Evolutionary conservation across 2,113 vertebrate genomes (phyloP), one percentile per base, ranked within the genome.

Genomic region (Trinectes maculatus): DNA sequence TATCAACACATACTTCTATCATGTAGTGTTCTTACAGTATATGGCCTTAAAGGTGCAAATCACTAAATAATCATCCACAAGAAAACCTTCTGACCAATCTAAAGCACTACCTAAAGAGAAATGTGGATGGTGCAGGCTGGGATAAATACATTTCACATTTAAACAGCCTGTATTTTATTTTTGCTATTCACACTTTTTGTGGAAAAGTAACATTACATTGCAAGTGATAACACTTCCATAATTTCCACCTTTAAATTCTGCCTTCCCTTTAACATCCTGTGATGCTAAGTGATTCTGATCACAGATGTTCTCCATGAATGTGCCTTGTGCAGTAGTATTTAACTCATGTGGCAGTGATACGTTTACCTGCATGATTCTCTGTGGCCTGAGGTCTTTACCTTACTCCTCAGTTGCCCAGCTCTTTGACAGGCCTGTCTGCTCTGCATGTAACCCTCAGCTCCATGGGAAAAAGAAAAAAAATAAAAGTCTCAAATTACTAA

Each of bases 351-450:
- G 5, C 5, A 19, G 9, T 12, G 48, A 31, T 12, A n/a, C 29
- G 18, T 53, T 11, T 34, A 22, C 51, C 18, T 12, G 28, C 18
- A 7, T 19, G 18, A 22, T 37, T 13, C 33, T 16, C 31, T 16
- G 33, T 15, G 52, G 52, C 33, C n/a, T 29, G n/a, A n/a, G n/a
- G 15, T 6, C 26, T 6, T 6, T 21, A 10, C 3, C 12, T 22
- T 19, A 40, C 26, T 54, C 22, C 36, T 40, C 26, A 12, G 4
- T 33, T 16, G 15, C 13, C n/a, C 13, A 3, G 43, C 57, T 49
- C 31, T 22, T 16, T 63, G 61, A 40, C 60, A 37, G 61, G 18
- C 28, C 39, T 49, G 34, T 60, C 55, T 37, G 43, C 43, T 37
- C 43, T 37, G 49, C 56, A 37, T 49, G 61, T 52, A 21, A 11